These are phyloP conservation scores for Tinamus guttatus DNA, from an alignment of 2,113 vertebrate species.

Conservation along the genomic window DNA sequence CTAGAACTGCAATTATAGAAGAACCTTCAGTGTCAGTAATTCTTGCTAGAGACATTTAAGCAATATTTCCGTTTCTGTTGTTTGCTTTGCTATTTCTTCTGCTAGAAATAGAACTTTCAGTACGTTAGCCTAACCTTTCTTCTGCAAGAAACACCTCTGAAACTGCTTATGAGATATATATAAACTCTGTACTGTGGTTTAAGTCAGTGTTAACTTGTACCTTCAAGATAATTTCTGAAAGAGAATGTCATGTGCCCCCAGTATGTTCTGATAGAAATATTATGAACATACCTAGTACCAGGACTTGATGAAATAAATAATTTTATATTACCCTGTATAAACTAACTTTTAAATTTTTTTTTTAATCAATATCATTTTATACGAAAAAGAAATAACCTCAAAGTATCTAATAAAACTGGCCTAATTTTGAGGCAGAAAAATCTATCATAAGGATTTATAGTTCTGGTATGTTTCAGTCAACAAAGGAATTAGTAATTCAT, in stretches of 20 bases:
- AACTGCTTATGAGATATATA: neutral
- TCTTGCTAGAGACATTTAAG: neutral
- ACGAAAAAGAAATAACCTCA: neutral
- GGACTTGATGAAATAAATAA: neutral
- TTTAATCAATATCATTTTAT: neutral
- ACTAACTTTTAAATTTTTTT: neutral
- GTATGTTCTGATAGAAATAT: neutral
- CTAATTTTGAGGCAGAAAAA: slow-evolving; percentile 46
- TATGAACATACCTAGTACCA: neutral
- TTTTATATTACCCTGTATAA: neutral
- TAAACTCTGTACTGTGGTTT: neutral
- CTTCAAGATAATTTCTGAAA: neutral
- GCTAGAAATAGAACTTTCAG: neutral
- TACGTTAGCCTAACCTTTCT: neutral
- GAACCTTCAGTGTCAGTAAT: neutral
- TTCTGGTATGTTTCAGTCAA: neutral
- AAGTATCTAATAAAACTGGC: slow-evolving; percentile 22
- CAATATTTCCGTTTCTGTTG: neutral
- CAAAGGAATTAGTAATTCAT: slow-evolving; percentile 28
- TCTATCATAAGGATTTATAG: slow-evolving; percentile 23
- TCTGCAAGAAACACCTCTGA: neutral
- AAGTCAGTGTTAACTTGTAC: neutral
- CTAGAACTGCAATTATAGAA: no score
- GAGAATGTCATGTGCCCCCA: neutral
- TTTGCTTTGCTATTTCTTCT: neutral